Evolutionary conservation across 2,888 invertebrate genomes (phyloP).

Genomic region (Zygogramma bicolorata): DNA sequence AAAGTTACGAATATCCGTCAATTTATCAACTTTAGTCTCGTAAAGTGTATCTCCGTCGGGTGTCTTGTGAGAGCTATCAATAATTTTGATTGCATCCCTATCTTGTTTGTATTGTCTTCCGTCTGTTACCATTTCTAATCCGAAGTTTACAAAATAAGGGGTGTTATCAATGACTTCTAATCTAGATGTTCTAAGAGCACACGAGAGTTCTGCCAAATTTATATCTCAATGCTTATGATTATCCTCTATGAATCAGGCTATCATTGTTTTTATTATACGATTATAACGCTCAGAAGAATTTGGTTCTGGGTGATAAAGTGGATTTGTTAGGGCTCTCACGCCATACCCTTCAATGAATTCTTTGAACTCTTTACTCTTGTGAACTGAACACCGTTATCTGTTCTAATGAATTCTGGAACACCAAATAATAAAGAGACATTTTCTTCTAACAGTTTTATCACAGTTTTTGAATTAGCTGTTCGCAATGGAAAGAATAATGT

Average conservation of each 20-base stretch:
- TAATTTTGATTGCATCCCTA: too few species aligned
- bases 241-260: not conserved
- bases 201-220: constrained; percentile 18
- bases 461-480: too few species aligned
- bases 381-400: too few species aligned
- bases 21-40: not conserved
- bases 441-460: too few species aligned
- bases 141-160: constrained; percentile 33
- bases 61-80: too few species aligned
- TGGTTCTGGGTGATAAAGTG: too few species aligned
- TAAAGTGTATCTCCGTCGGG: too few species aligned
- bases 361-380: too few species aligned
- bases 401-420: too few species aligned
- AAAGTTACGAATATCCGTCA: not conserved
- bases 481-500: too few species aligned
- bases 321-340: not conserved
- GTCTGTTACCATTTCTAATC: constrained; percentile 28
- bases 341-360: too few species aligned
- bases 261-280: not conserved
- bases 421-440: too few species aligned
- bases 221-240: not conserved
- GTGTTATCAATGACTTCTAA: constrained; percentile 20
- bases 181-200: constrained; percentile 17
- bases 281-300: not conserved
- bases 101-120: constrained; percentile 13